Evolutionary conservation across 2,113 vertebrate species (phyloP).

Genomic region (Tragelaphus imberbis): DNA sequence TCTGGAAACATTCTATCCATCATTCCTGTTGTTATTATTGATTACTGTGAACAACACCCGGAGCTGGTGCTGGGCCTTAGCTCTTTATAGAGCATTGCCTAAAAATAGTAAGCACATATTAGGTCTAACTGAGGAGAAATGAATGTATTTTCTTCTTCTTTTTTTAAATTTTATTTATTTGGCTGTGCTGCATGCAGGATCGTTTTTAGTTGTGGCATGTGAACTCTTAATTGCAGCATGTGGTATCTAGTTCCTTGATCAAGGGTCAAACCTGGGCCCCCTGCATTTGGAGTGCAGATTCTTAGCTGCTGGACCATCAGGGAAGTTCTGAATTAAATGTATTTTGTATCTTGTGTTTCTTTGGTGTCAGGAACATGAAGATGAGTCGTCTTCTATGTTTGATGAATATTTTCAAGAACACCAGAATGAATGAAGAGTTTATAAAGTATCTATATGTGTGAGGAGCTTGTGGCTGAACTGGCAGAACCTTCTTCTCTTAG

Average conservation of each 20-base stretch:
- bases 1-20: not conserved
- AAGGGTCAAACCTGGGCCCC: not conserved
- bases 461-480: not conserved
- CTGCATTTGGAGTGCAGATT: not conserved
- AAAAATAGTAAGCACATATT: not conserved
- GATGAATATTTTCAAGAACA: conserved; percentile 87
- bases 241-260: not conserved
- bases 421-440: conserved; percentile 70
- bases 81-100: not conserved
- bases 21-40: not conserved
- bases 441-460: not conserved
- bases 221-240: not conserved
- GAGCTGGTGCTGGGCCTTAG: not conserved
- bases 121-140: not conserved
- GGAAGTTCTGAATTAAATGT: not conserved
- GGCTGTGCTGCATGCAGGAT: not conserved
- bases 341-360: conserved; percentile 9
- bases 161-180: not conserved
- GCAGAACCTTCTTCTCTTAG: not conserved
- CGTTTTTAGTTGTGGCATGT: not conserved
- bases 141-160: not conserved
- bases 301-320: not conserved
- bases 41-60: not conserved
- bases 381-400: conserved; percentile 85
- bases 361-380: conserved; percentile 84